Conservation (phyloP, 2,797 vertebrate genomes). For the Falco naumanni region DNA sequence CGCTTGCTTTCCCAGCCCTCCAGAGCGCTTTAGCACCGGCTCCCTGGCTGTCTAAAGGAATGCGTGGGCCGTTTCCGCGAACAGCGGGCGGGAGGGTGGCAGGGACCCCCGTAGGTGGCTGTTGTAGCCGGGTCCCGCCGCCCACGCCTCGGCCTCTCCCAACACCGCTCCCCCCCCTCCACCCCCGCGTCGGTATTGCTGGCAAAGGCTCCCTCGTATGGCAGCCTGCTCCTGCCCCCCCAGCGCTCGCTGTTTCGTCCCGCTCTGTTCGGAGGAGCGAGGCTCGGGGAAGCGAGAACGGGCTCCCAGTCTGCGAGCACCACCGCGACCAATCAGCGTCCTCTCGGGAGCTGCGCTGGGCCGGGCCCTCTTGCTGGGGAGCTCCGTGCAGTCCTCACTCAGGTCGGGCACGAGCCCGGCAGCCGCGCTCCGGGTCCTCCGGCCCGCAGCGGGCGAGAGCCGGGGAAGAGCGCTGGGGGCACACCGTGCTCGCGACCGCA, state of each 20-base stretch:
- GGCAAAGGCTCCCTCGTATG: too few relatives aligned
- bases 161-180: rapidly evolving
- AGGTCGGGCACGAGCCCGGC: background rate
- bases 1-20: background rate
- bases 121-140: rapidly evolving
- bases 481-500: too few relatives aligned
- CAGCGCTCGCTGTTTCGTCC: too few relatives aligned
- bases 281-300: background rate
- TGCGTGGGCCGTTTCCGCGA: too few relatives aligned
- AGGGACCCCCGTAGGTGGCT: rapidly evolving
- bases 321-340: background rate
- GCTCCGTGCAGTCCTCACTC: background rate
- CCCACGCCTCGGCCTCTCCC: background rate
- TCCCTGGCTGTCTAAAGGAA: background rate
- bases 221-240: too few relatives aligned
- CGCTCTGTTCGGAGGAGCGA: rapidly evolving
- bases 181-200: rapidly evolving
- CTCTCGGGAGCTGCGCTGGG: too few relatives aligned
- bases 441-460: rapidly evolving
- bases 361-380: too few relatives aligned
- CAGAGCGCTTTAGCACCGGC: background rate
- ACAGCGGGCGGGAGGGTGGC: too few relatives aligned
- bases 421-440: rapidly evolving
- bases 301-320: background rate
- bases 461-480: too few relatives aligned